A percentile compares a stretch with the other conserved stretches of the same genome.
Evolutionary conservation across 2,888 invertebrate species (phyloP).

Genomic region (Lutraria lutraria): DNA sequence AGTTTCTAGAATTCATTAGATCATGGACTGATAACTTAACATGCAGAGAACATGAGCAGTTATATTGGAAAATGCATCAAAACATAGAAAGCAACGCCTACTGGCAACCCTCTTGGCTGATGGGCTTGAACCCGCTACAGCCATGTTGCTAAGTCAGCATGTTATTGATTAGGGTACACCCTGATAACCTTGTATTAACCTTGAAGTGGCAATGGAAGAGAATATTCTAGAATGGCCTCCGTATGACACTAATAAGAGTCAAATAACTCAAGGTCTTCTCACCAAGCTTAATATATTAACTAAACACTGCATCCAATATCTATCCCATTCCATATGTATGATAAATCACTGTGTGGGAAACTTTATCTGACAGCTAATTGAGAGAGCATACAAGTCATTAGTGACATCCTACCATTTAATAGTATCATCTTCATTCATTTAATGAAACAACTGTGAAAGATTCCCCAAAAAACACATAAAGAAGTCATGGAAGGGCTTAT

Average conservation of each 20-base stretch:
- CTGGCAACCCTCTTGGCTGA: no score
- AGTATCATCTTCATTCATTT: not conserved
- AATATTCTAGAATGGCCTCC: not conserved
- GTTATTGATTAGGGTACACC: no score
- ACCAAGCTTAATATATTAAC: not conserved
- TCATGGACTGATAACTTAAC: no score
- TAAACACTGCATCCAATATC: not conserved
- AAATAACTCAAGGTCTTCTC: not conserved
- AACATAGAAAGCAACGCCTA: no score
- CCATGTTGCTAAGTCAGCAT: no score
- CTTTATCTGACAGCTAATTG: not conserved
- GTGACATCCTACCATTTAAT: not conserved
- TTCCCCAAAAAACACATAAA: not conserved
- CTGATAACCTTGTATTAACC: not conserved
- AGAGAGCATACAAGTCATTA: not conserved
- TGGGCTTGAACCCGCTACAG: no score
- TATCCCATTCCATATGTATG: not conserved
- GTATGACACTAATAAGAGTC: not conserved
- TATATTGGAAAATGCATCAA: no score
- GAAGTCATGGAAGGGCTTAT: not conserved
- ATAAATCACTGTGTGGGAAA: constrained; percentile 7
- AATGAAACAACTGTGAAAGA: not conserved
- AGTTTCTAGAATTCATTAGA: no score
- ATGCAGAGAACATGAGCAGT: no score
- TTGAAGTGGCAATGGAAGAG: not conserved